Evolutionary conservation across 2,797 vertebrate genomes (phyloP), one percentile per base, ranked within the genome.

Genomic region (Onychomys torridus): DNA sequence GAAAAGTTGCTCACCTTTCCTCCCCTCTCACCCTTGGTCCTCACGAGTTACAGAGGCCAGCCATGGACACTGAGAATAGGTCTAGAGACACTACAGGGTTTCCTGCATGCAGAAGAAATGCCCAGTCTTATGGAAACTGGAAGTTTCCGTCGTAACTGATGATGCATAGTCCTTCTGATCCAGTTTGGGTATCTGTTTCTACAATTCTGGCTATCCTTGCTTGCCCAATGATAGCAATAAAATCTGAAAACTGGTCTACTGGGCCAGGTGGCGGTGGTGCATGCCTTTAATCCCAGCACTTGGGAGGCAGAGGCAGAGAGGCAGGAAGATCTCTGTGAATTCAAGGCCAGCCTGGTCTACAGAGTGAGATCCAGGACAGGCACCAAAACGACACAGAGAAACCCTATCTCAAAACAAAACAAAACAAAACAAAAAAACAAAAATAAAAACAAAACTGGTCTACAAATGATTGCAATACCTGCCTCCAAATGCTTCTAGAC

Each of bases 391-490:
- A 52, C 49, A 52, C 49, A 52, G 49, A 52, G 11, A 14, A 52
- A 52, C 49, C 49, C 49, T 52, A 13, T 52, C 12, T 52, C 49
- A 52, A 52, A 52, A 52, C 49, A 52, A 52, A 52, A n/a, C n/a
- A n/a, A n/a, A n/a, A n/a, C n/a, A 52, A 52, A 13, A 52, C 2
- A 52, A 52, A 52, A 49, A 49, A 49, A 49, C 8, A 7, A 49
- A 52, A 52, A 52, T 2, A 52, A 52, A 52, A 2, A 52, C 96
- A 93, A 97, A 34, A 78, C 27, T 14, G 0, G 69, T 46, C 89
- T 59, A 93, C 16, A 63, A 97, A 96, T 95, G 12, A 55, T 71
- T 83, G 82, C 8, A 77, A 34, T 83, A 12, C 90, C 94, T 97
- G 4, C 55, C 95, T 94, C 96, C 93, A 92, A 96, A 85, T 29